Evolutionary conservation across 1,140 invertebrate species (phyloP).

Genomic region (Sycobia sp.): DNA sequence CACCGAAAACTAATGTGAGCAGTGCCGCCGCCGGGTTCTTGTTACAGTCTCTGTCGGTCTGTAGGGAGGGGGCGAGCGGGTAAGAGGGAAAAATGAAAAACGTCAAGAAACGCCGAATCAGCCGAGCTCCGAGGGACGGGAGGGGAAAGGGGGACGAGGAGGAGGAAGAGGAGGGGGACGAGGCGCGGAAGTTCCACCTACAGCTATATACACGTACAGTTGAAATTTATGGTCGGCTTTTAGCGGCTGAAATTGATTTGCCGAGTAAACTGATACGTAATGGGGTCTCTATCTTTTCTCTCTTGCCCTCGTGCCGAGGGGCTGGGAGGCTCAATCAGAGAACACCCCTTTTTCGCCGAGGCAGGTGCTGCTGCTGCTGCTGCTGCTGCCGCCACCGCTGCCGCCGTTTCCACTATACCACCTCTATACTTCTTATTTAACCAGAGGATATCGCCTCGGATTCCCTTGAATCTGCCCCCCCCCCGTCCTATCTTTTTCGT

Average conservation of each 20-base stretch:
- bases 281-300: slow-evolving; percentile 38
- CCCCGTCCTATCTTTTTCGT: too few relatives aligned
- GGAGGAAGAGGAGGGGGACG: too few relatives aligned
- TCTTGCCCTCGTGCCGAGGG: slow-evolving; percentile 16
- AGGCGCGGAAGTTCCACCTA: too few relatives aligned
- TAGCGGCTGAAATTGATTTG: slow-evolving; percentile 49
- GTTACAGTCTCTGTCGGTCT: slow-evolving; percentile 12
- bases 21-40: too few relatives aligned
- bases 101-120: slow-evolving; percentile 43
- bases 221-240: slow-evolving; percentile 49
- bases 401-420: not conserved
- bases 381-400: not conserved
- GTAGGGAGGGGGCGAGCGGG: not conserved
- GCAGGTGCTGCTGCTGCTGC: not conserved
- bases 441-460: slow-evolving; percentile 17
- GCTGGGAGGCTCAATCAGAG: slow-evolving; percentile 32
- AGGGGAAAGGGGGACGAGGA: slow-evolving; percentile 1
- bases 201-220: slow-evolving; percentile 37
- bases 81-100: slow-evolving; percentile 34
- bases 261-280: slow-evolving; percentile 50
- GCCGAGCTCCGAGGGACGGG: slow-evolving; percentile 8
- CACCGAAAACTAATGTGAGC: slow-evolving; percentile 34
- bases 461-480: not conserved
- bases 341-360: slow-evolving; percentile 11
- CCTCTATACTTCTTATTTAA: slow-evolving; percentile 23